Base-by-base conservation (phyloP, 1,140 invertebrate genomes). In the Drosophila erecta region DNA sequence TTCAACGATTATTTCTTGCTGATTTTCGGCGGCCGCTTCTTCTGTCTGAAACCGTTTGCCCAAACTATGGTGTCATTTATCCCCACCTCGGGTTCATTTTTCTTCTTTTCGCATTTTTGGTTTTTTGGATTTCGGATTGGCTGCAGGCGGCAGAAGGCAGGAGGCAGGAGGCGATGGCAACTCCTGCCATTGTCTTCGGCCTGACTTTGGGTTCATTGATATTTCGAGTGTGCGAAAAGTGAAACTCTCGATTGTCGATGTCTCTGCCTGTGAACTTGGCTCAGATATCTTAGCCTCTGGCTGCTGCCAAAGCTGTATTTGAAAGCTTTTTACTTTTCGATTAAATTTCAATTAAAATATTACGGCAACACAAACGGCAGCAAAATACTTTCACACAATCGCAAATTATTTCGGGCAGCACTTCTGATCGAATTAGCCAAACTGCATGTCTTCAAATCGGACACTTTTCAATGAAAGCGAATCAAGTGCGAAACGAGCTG, bases 281-380 rank as follows among this genome's bases (percentile, higher is more conserved):
- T 77, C 58, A 77, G 60, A 77, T 76, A 75, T 77, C 66, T 62
- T 46, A 57, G 78, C 83, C 75, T 46, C 69, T 74, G 81, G 75
- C 79, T 69, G 44, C 35, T 59, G 30, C 46, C 37, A 43, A 38
- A 46, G 67, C 61, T 56, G 53, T 53, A 59, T 64, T 58, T 58
- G 43, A 81, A 79, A 69, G 84, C 81, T 79, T 79, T 70, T 86
- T 87, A 69, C 47, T 79, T 81, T 83, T 83, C 79, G 87, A 86
- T 86, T 86, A 87, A 86, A 83, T 89, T 81, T 58, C 83, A 87
- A 86, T 87, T 87, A 87, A 86, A 87, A 78, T 86, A 78, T 76
- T 76, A 73, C 71, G 41, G 62, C 71, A 65, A 56, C 50, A 58
- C 60, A 59, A 62, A 65, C 40, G 55, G 38, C 64, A 50, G 57